Evolutionary conservation across 2,888 invertebrate species (phyloP).

Genomic region (Plagiodera versicolora): DNA sequence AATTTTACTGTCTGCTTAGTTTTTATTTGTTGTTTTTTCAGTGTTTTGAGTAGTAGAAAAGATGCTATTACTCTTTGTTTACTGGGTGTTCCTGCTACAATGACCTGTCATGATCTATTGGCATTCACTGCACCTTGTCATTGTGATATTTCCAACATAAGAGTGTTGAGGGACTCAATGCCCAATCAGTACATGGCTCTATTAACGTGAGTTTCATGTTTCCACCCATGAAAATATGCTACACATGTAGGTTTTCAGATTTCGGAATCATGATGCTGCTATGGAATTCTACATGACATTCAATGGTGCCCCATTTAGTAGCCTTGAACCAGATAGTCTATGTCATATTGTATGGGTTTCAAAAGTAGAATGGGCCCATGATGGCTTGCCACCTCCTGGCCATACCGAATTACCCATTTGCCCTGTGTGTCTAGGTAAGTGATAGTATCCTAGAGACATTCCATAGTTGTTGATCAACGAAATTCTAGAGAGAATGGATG

Average conservation of each 20-base stretch:
- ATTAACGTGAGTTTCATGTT: constrained; percentile 67
- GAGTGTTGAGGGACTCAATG: constrained; percentile 86
- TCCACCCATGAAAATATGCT: background rate
- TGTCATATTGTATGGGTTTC: constrained; percentile 97
- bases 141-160: constrained; percentile 84
- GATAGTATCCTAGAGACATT: background rate
- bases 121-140: constrained; percentile 94
- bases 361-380: constrained; percentile 81
- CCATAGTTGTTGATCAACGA: background rate
- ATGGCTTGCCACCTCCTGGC: constrained; percentile 67
- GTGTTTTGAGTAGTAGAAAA: constrained; percentile 52
- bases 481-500: constrained; percentile 90
- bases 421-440: constrained; percentile 80
- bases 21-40: constrained; percentile 31
- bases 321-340: constrained; percentile 85
- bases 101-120: constrained; percentile 91
- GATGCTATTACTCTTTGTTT: constrained; percentile 86
- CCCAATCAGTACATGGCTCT: constrained; percentile 98
- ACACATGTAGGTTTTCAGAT: constrained; percentile 52
- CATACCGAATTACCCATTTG: constrained; percentile 97
- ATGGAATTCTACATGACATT: constrained; percentile 90
- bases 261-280: constrained; percentile 75
- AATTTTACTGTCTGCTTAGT: background rate
- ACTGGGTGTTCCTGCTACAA: constrained; percentile 84
- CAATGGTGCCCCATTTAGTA: constrained; percentile 92